These are phyloP conservation scores for Synergus itoensis DNA, from an alignment of 2,888 invertebrate genomes.

Conservation along the genomic window DNA sequence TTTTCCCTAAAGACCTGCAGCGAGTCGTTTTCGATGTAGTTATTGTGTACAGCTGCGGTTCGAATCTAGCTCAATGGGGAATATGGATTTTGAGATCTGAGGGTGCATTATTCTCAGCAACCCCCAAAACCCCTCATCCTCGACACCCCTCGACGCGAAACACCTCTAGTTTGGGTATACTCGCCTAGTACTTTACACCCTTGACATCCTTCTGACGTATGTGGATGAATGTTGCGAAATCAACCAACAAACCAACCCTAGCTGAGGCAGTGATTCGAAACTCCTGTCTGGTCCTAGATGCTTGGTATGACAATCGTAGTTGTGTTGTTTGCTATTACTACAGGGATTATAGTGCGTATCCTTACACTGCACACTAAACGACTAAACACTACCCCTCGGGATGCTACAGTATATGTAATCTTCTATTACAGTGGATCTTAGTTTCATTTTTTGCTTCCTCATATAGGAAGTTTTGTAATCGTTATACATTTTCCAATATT, in stretches of 20 bases:
- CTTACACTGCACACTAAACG: constrained; percentile 3
- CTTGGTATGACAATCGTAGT: constrained; percentile 68
- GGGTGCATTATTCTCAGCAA: constrained; percentile 33
- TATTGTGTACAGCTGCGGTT: background rate
- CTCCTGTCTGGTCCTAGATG: constrained; percentile 66
- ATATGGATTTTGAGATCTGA: background rate
- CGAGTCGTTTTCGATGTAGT: constrained; percentile 15
- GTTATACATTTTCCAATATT: too few species aligned
- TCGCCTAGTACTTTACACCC: constrained; percentile 70
- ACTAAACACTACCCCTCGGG: background rate
- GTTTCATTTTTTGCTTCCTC: too few species aligned
- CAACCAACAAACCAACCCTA: constrained; percentile 43
- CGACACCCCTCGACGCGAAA: constrained; percentile 55
- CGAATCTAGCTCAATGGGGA: constrained; percentile 19
- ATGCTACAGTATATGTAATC: background rate
- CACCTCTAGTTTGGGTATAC: constrained; percentile 54
- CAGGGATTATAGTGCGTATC: constrained; percentile 38
- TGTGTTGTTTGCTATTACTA: constrained; percentile 71
- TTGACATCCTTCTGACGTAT: constrained; percentile 60
- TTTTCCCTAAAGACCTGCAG: constrained; percentile 9
- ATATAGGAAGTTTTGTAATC: too few species aligned
- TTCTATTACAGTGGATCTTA: background rate
- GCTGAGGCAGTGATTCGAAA: constrained; percentile 8
- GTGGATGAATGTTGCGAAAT: constrained; percentile 55
- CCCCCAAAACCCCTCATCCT: constrained; percentile 63